Evolutionary conservation across 1,140 invertebrate species (phyloP), one percentile per base, ranked within the genome.

Genomic region (Chionoecetes opilio): DNA sequence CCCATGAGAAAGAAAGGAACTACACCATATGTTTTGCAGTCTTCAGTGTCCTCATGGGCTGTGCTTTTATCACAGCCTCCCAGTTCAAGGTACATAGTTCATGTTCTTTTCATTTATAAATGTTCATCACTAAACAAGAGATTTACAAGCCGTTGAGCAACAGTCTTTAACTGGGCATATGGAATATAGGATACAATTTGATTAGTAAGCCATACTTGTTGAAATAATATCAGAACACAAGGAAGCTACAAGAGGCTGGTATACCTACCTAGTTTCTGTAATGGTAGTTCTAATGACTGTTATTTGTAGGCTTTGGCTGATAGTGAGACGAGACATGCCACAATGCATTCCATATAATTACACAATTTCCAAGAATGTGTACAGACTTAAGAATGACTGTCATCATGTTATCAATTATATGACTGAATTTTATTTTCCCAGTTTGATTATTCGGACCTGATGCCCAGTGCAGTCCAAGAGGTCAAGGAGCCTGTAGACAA

Each of bases 21-120:
- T 99, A 99, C 97, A 99, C 99, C 3, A 99, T 99, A 86, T 99
- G 99, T 97, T 99, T 99, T 97, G 99, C 99, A 0, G 99, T 99
- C 26, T 99, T 99, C 97, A 99, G 99, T 34, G 99, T 99, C 14
- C 97, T 99, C 0, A 99, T 99, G 99, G 98, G 98, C 1, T 99
- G 98, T 92, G 99, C 99, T 0, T 97, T 99, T 26, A 98, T 99
- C 38, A 98, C 98, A 14, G 99, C 99, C 0, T 99, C 99, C 0
- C 99, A 99, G 97, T 97, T 98, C 93, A 96, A 95, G 96, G 96
- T 96, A 41, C n/a, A n/a, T n/a, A 41, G 26, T 34, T n/a, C 31
- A 89, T 26, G 35, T 3, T 26, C 35, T 53, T 2, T 53, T 14
- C 46, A 53, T 53, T 53, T 17, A 5, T 46, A 46, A 6, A 53